A percentile compares a stretch with the other conserved stretches of the same genome.
Evolutionary conservation across 2,888 invertebrate species (phyloP).

Genomic region (Nebria salina): DNA sequence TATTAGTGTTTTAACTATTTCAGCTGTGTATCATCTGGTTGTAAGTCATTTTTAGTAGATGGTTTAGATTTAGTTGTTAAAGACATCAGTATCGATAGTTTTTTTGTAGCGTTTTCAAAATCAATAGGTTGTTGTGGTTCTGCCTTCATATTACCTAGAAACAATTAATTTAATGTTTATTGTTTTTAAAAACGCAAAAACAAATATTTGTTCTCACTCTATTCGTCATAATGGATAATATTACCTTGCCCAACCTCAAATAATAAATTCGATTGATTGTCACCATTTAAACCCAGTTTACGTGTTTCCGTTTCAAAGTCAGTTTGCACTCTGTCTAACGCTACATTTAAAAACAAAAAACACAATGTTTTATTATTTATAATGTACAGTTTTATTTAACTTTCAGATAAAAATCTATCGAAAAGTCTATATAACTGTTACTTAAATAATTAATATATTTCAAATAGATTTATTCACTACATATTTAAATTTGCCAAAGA

Average conservation of each 20-base stretch:
- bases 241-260: slow-evolving; percentile 13
- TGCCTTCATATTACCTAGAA: slow-evolving; percentile 48
- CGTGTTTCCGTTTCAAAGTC: slow-evolving; percentile 68
- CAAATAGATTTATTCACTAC: not conserved
- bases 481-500: not conserved
- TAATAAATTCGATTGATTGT: slow-evolving; percentile 25
- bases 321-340: slow-evolving; percentile 73
- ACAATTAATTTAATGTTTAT: not conserved
- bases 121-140: slow-evolving; percentile 51
- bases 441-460: no score
- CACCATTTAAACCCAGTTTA: slow-evolving; percentile 27
- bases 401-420: no score
- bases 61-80: slow-evolving; percentile 32
- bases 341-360: slow-evolving; percentile 53
- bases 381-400: no score
- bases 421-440: no score
- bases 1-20: slow-evolving; percentile 21
- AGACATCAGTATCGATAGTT: slow-evolving; percentile 40
- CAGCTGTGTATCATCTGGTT: slow-evolving; percentile 28
- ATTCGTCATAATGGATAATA: not conserved
- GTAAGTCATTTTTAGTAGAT: slow-evolving; percentile 21
- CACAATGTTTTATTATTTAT: no score
- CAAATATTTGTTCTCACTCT: slow-evolving; percentile 6
- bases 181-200: not conserved
- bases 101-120: slow-evolving; percentile 32